Percentiles rank a stretch among this genome's conserved stretches.
Conservation (phyloP, 2,888 invertebrate species). For the Atethmia centrago region DNA sequence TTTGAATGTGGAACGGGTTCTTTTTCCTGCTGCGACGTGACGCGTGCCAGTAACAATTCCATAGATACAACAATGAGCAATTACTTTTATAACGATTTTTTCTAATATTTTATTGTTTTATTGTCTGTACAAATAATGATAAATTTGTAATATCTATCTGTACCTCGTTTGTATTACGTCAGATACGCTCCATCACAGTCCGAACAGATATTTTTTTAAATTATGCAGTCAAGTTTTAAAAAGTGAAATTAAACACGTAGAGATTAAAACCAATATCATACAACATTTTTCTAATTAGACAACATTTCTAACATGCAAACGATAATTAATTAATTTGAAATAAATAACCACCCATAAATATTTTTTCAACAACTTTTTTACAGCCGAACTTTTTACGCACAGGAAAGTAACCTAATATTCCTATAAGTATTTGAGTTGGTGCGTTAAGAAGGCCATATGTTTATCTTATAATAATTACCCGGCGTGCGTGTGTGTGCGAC, state of each 20-base stretch:
- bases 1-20: constrained; percentile 88
- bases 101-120: constrained; percentile 69
- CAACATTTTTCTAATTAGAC: constrained; percentile 48
- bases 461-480: constrained; percentile 85
- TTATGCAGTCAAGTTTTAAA: constrained; percentile 8
- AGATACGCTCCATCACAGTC: constrained; percentile 7
- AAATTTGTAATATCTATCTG: constrained; percentile 50
- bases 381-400: constrained; percentile 55
- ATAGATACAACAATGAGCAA: constrained; percentile 83
- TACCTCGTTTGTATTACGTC: constrained; percentile 26
- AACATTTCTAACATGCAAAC: constrained; percentile 49
- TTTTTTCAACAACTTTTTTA: constrained; percentile 53
- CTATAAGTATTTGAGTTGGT: constrained; percentile 70
- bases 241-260: constrained; percentile 23
- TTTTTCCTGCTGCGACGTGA: constrained; percentile 84
- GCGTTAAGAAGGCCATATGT: constrained; percentile 85
- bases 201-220: not conserved
- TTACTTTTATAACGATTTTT: constrained; percentile 78
- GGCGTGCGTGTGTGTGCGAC: constrained; percentile 71
- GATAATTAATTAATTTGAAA: constrained; percentile 49
- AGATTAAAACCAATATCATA: constrained; percentile 43
- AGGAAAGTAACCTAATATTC: constrained; percentile 82
- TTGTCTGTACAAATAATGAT: constrained; percentile 60
- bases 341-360: constrained; percentile 48
- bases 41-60: constrained; percentile 80